Evolutionary conservation across 2,113 vertebrate genomes (phyloP).

Genomic region (Crypturellus undulatus): DNA sequence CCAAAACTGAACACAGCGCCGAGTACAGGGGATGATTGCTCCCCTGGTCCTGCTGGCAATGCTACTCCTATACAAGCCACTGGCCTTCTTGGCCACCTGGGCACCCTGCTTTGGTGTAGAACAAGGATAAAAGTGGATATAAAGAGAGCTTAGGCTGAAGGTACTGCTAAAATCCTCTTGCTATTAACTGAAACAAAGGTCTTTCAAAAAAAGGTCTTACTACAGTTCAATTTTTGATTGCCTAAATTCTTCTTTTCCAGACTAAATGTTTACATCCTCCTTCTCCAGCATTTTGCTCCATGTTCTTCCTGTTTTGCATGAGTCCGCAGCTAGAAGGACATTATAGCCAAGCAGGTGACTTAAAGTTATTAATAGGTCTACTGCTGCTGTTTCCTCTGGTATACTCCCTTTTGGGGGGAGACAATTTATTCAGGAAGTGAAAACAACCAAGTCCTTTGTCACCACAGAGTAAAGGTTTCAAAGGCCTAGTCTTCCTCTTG

Average conservation of each 20-base stretch:
- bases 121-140: neutral
- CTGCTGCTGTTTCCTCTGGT: neutral
- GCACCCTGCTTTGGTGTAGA: neutral
- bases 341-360: neutral
- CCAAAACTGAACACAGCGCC: too few relatives aligned
- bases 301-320: neutral
- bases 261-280: neutral
- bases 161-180: neutral
- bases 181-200: neutral
- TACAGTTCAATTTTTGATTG: neutral
- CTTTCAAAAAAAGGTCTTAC: neutral
- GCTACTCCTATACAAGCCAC: too few relatives aligned
- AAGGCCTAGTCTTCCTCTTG: fast-evolving
- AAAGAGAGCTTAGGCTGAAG: neutral
- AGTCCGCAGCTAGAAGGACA: neutral
- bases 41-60: too few relatives aligned
- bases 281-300: neutral
- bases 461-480: neutral
- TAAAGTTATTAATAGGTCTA: neutral
- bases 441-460: neutral
- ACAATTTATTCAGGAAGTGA: neutral
- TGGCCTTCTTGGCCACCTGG: too few relatives aligned
- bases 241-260: neutral
- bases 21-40: too few relatives aligned
- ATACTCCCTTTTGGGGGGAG: neutral